Base-by-base conservation (phyloP, 2,113 vertebrate species). In the Nibea albiflora region DNA sequence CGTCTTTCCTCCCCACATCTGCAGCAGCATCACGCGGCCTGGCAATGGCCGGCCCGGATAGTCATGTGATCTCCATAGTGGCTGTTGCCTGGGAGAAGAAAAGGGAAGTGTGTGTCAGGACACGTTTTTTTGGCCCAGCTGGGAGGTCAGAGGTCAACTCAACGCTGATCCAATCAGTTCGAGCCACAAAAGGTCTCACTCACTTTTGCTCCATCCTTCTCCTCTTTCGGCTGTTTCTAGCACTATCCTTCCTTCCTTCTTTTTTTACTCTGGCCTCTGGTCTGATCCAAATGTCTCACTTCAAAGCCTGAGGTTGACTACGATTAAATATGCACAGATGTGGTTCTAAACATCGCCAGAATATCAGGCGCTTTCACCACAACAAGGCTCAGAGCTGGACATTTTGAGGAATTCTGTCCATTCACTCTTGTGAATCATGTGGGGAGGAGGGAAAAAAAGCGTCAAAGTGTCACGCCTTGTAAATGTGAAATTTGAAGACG, bases 21-120 rank as follows among this genome's bases (percentile, higher is more conserved):
- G 93, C 88, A 95, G 86, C 76, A 85, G 87, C 89, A 93, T 95
- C 94, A 95, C 93, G 86, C 87, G 93, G 92, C 74, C 73, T 84
- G 85, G 85, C 81, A 57, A 80, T 85, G 73, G 79, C 81, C 39
- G 78, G 61, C 83, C 69, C 2, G 50, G 63, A 85, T 26, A 85
- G 89, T 95, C 92, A 94, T 94, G 93, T 95, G 94, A 94, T 93
- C 81, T 61, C 49, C 22, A 19, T 61, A 31, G 78, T 80, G 87
- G 80, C 91, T 88, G 85, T 82, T 85, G 61, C 81, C 73, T 31
- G 56, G 56, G 78, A 89, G 87, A 90, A 92, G 89, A 91, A 92
- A 92, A 90, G 87, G 85, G 85, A 92, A 88, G 82, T 90, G 92
- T 93, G 90, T 94, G 82, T 91, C 85, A 64, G 89, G 91, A 89